Conservation (phyloP, 2,888 invertebrate genomes). For the Argyresthia albistria region DNA sequence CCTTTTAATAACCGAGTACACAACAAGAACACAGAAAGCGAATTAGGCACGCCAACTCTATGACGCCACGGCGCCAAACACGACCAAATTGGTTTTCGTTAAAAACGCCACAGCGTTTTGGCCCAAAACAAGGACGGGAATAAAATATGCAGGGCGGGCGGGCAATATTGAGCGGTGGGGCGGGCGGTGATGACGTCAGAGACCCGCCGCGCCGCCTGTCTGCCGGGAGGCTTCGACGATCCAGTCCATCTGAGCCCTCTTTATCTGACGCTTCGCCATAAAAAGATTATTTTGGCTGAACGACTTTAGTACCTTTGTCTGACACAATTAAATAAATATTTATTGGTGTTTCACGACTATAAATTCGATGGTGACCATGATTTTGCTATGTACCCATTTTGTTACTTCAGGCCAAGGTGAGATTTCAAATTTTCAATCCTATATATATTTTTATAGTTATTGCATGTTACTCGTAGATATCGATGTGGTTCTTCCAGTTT, state of each 20-base stretch:
- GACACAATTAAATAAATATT: too few species aligned
- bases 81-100: not conserved
- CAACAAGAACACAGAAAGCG: slow-evolving; percentile 16
- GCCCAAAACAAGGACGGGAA: slow-evolving; percentile 38
- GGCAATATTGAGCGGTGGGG: slow-evolving; percentile 24
- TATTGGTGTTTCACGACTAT: too few species aligned
- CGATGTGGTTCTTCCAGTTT: too few species aligned
- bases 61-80: not conserved
- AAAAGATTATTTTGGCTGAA: too few species aligned
- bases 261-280: slow-evolving; percentile 35
- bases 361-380: too few species aligned
- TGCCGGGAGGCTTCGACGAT: slow-evolving; percentile 9
- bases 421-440: too few species aligned
- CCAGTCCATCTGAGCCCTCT: slow-evolving; percentile 35
- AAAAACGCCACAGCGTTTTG: slow-evolving; percentile 25
- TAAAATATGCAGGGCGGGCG: slow-evolving; percentile 43
- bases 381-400: too few species aligned
- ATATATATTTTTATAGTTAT: too few species aligned
- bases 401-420: too few species aligned
- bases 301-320: too few species aligned
- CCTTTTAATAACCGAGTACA: not conserved
- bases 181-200: slow-evolving; percentile 46
- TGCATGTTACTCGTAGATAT: too few species aligned
- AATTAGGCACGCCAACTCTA: slow-evolving; percentile 9
- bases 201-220: slow-evolving; percentile 35